Evolutionary conservation across 2,888 invertebrate species (phyloP), one percentile per base, ranked within the genome.

Genomic region (Pterostichus madidus): DNA sequence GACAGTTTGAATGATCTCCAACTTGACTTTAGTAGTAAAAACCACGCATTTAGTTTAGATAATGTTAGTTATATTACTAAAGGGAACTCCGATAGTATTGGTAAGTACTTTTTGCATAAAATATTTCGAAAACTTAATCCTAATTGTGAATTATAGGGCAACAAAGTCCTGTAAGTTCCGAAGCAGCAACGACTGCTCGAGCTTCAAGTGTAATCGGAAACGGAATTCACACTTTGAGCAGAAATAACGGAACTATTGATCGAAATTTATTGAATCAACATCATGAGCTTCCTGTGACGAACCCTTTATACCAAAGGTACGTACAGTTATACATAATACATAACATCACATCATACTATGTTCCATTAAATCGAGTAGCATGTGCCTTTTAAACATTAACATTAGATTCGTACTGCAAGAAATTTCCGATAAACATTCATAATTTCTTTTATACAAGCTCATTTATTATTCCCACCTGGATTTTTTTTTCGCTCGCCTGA

Each of bases 21-120:
- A 88, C 90, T 97, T 81, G 97, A 97, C 89, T 96, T 96, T 88
- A 96, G 96, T 89, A 95, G 95, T 85, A 95, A 95, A 87, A 96
- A 96, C 89, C 96, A 96, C 87, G 96, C 96, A 0, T 97, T 96
- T 88, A 96, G 95, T 85, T 92, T 97, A 87, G 97, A 97, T 87
- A 97, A 96, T 87, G 96, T 97, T 82, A 96, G 96, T 88, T 97
- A 97, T 88, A 94, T 97, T 85, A 95, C 96, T 78, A 95, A 95
- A 89, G 96, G 83, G 8, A 83, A 83, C 39, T 64, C 77, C 3
- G 82, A 83, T 32, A 90, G 90, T 84, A 89, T 90, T 79, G 90
- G 90, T 90, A 86, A 86, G 86, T 84, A 17, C 7, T 7, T 8
- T 39, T 15, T 8, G 39, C 44, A 71, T 44, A 5, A 46, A 44